Conservation (phyloP, 2,113 vertebrate genomes). For the Gallinago jamesoni region DNA sequence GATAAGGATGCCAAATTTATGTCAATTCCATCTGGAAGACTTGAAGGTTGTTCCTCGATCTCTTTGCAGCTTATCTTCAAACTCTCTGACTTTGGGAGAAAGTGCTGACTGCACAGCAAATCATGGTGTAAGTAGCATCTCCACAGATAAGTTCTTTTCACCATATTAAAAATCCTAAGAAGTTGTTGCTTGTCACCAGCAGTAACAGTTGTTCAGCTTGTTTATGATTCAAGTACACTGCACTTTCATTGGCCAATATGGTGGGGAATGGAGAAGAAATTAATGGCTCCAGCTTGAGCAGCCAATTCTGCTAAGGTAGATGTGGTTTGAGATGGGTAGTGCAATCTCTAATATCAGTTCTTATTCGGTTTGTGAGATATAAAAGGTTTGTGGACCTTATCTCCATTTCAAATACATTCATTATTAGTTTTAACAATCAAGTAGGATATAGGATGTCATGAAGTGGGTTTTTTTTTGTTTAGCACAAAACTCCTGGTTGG, state of each 20-base stretch:
- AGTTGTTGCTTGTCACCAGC: neutral
- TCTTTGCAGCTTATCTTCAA: neutral
- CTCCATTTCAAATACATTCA: neutral
- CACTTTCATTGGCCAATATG: accelerated
- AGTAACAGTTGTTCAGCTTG: neutral
- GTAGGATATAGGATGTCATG: neutral
- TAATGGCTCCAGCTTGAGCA: neutral
- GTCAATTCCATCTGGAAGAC: neutral
- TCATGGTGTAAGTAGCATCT: neutral
- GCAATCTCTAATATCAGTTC: neutral
- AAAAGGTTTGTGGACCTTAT: neutral
- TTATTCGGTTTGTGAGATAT: neutral
- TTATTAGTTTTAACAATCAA: neutral
- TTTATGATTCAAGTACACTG: neutral
- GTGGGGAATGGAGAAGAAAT: neutral
- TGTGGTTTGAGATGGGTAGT: neutral
- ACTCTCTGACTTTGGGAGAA: neutral
- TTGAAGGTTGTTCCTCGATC: neutral
- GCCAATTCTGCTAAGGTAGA: neutral
- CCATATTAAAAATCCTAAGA: neutral
- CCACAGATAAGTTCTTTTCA: neutral
- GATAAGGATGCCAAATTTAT: neutral
- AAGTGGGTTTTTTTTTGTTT: neutral
- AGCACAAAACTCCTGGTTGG: neutral
- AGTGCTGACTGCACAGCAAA: neutral